These are phyloP conservation scores for Chrysina gloriosa DNA, from an alignment of 2,888 invertebrate species.

Conservation along the genomic window DNA sequence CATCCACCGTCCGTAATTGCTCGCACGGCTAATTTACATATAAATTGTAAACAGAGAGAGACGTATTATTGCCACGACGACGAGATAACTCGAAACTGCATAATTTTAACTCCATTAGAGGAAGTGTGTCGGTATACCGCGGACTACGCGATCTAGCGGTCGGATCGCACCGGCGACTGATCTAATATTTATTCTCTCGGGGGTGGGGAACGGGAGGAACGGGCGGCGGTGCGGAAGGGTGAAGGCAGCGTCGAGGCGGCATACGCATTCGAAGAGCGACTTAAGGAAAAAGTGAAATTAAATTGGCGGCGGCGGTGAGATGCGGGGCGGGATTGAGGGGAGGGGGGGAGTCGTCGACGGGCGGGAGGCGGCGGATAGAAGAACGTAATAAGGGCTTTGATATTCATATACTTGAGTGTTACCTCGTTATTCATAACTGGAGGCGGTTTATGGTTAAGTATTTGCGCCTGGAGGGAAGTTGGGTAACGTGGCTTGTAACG, in stretches of 20 bases:
- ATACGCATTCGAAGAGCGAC: no score
- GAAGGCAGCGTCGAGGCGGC: no score
- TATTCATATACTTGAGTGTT: no score
- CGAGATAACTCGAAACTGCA: constrained; percentile 42
- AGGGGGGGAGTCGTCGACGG: no score
- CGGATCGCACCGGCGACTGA: neutral
- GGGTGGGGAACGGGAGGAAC: neutral
- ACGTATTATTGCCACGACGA: constrained; percentile 34
- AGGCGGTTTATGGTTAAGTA: no score
- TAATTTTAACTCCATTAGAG: constrained; percentile 43
- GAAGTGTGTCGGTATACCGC: constrained; percentile 17
- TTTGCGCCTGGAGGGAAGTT: no score
- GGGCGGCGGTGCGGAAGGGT: neutral
- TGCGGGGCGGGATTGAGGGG: no score
- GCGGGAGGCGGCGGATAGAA: no score
- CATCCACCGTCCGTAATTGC: constrained; percentile 44
- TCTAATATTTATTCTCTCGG: constrained; percentile 13
- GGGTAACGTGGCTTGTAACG: no score
- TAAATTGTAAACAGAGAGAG: constrained; percentile 48
- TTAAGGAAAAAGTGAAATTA: neutral
- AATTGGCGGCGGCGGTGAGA: no score
- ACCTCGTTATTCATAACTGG: no score
- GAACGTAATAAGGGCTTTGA: no score
- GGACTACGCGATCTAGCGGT: constrained; percentile 3
- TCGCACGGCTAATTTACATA: constrained; percentile 49